Evolutionary conservation across 2,888 invertebrate species (phyloP).

Genomic region (Rhynchonema sp.): DNA sequence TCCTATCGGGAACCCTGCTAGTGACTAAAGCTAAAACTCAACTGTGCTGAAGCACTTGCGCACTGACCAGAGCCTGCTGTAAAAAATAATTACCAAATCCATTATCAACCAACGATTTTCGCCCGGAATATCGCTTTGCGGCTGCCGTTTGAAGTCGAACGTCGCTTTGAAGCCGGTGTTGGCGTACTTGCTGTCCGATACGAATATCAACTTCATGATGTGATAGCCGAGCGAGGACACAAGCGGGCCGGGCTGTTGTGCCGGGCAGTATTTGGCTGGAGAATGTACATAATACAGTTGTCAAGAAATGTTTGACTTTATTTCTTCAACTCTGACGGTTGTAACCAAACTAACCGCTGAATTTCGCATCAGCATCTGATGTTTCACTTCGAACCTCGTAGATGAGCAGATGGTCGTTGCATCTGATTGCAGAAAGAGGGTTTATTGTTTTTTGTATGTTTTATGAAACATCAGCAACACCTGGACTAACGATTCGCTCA

Average conservation of each 20-base stretch:
- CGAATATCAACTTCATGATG: conserved; percentile 66
- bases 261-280: conserved; percentile 54
- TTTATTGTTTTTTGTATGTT: neutral
- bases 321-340: neutral
- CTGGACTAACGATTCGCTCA: neutral
- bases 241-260: conserved; percentile 77
- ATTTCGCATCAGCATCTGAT: conserved; percentile 6
- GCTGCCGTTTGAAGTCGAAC: conserved; percentile 61
- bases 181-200: conserved; percentile 64
- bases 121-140: conserved; percentile 58
- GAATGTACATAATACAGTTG: no score
- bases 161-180: conserved; percentile 87
- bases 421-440: conserved; percentile 9
- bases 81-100: no score
- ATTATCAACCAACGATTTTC: conserved; percentile 7
- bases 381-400: conserved; percentile 17
- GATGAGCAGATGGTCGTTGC: conserved; percentile 22
- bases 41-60: no score
- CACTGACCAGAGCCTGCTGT: no score
- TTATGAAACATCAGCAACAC: neutral
- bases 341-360: neutral
- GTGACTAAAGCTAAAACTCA: no score
- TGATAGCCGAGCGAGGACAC: conserved; percentile 72
- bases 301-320: neutral
- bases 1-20: no score